These are phyloP conservation scores for Bradypodion ventrale DNA, from an alignment of 2,797 vertebrate genomes.

Conservation along the genomic window DNA sequence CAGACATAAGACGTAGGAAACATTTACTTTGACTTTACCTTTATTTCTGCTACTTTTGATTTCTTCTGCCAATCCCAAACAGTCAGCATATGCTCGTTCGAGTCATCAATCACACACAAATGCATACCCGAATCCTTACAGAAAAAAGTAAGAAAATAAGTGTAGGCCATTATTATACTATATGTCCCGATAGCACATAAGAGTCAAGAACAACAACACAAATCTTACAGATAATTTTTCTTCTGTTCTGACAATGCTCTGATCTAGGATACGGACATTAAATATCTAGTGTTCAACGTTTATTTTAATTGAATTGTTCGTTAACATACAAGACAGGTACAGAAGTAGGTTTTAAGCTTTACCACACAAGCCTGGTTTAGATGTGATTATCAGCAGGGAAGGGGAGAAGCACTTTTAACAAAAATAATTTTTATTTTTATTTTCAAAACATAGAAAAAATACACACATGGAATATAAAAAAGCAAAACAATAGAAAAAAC, in stretches of 20 bases:
- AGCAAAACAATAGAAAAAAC: too few species aligned
- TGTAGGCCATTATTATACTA: background rate
- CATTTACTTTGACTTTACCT: conserved; percentile 77
- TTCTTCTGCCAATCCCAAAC: conserved; percentile 98
- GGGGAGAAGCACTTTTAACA: too few species aligned
- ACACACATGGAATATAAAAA: too few species aligned
- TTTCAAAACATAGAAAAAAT: too few species aligned
- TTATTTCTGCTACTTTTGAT: conserved; percentile 94
- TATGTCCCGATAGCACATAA: background rate
- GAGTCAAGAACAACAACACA: background rate
- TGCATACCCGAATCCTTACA: conserved; percentile 92
- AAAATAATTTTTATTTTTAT: too few species aligned
- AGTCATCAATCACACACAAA: conserved; percentile 94
- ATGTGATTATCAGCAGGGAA: background rate
- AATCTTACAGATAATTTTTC: background rate
- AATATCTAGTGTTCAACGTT: background rate
- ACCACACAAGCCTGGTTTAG: background rate
- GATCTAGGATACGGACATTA: background rate
- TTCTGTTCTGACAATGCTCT: background rate
- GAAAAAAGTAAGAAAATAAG: conserved; percentile 34
- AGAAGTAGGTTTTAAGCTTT: background rate
- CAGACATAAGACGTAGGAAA: background rate
- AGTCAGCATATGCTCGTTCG: conserved; percentile 97
- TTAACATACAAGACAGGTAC: background rate
- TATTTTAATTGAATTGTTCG: background rate